These are phyloP conservation scores for Acanthurus lineatus DNA, from an alignment of 2,797 vertebrate species.

Conservation along the genomic window DNA sequence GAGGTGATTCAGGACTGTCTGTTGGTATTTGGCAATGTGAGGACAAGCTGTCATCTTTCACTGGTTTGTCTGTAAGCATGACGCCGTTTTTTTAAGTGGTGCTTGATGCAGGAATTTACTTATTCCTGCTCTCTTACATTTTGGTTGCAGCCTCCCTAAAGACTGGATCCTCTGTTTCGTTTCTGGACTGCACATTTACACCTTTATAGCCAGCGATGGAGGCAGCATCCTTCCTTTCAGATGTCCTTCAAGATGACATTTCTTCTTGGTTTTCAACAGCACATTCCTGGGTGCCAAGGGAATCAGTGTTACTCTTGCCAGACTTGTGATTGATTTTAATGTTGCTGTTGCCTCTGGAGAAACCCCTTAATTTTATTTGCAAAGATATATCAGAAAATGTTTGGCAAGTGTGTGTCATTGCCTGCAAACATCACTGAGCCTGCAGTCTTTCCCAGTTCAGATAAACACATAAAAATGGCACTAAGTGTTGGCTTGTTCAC, in stretches of 20 bases:
- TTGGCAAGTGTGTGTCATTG: not conserved
- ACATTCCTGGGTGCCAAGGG: conserved; percentile 1
- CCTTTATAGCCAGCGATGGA: not conserved
- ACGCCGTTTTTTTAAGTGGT: conserved; percentile 5
- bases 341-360: not conserved
- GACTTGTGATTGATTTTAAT: not conserved
- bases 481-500: not conserved
- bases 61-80: conserved; percentile 15
- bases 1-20: conserved; percentile 58
- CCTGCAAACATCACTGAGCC: conserved; percentile 1
- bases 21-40: conserved; percentile 52
- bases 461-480: not conserved
- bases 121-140: not conserved
- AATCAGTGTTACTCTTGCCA: not conserved
- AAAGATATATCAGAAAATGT: not conserved
- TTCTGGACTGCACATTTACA: not conserved
- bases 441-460: not conserved
- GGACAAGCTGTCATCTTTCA: conserved; percentile 55
- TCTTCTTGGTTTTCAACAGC: conserved; percentile 2
- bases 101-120: conserved; percentile 21
- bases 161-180: not conserved
- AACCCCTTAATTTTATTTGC: not conserved
- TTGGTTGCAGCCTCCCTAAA: not conserved
- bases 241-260: not conserved
- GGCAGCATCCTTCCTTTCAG: not conserved